phyloP scores from a whole-genome alignment of 2,888 invertebrate species.

The Drosophila infuscata region DNA sequence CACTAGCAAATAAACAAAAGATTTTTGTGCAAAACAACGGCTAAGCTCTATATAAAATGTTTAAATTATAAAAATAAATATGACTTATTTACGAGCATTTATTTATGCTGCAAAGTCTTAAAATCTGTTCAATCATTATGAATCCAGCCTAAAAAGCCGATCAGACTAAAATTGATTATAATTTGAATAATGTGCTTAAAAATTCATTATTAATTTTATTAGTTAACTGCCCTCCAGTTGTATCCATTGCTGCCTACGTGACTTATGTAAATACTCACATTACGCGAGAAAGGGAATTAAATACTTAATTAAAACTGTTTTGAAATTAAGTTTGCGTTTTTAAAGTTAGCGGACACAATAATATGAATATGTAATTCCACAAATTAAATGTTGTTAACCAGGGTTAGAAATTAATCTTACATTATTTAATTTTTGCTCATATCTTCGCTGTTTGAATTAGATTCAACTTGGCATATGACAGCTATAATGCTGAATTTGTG shows the following conservation, averaged over 20 bases:
- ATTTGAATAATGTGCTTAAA: not conserved
- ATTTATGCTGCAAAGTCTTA: not conserved
- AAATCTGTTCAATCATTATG: not conserved
- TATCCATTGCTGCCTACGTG: not conserved
- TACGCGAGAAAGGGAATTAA: not conserved
- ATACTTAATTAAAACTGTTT: not conserved
- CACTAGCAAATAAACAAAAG: conserved; percentile 14
- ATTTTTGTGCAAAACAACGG: not conserved
- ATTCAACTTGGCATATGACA: conserved; percentile 15
- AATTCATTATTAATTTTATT: not conserved
- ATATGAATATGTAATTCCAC: not conserved
- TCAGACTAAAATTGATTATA: not conserved
- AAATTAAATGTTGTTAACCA: not conserved
- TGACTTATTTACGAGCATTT: not conserved
- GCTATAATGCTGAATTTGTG: conserved; percentile 14
- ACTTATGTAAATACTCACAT: not conserved
- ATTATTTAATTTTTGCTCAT: not conserved
- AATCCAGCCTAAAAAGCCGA: not conserved
- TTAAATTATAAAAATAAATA: not conserved
- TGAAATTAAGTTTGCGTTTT: not conserved
- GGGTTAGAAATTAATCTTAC: not conserved
- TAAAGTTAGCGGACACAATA: not conserved
- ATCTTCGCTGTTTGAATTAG: conserved; percentile 2
- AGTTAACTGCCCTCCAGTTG: not conserved
- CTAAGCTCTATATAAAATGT: not conserved